phyloP scores from a whole-genome alignment of 23 tunicate species.

The Clavelina lepadiformis region DNA sequence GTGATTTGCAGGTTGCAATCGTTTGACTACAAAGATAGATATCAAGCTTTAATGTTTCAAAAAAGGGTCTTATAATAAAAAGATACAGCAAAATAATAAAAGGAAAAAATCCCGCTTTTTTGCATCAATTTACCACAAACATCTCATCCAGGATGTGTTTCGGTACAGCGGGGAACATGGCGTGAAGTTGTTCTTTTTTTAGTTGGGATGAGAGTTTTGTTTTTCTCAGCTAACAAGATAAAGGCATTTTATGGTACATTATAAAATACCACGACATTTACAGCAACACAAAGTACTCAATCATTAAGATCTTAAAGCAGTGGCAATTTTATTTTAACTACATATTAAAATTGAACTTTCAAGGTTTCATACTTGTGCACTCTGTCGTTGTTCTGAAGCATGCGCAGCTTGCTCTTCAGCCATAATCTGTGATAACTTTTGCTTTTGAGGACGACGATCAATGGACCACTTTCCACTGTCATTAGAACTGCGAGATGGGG shows the following conservation, averaged over 20 bases:
- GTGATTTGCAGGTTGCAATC: constrained; percentile 30
- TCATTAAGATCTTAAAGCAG: too few relatives aligned
- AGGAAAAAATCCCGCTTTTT: background rate
- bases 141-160: constrained; percentile 34
- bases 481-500: too few relatives aligned
- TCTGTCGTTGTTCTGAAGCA: constrained; percentile 21
- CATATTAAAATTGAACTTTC: too few relatives aligned
- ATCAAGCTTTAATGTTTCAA: background rate
- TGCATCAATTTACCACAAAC: constrained; percentile 11
- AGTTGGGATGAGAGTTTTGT: constrained; percentile 31
- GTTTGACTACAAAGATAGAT: constrained; percentile 24
- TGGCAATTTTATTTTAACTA: too few relatives aligned
- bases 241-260: too few relatives aligned
- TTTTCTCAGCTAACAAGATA: constrained; percentile 7
- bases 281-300: too few relatives aligned
- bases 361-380: constrained; percentile 5
- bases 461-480: constrained; percentile 17
- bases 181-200: constrained; percentile 38
- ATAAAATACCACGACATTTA: too few relatives aligned
- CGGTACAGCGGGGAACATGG: constrained; percentile 31
- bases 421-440: constrained; percentile 23
- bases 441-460: background rate
- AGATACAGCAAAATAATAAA: background rate
- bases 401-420: constrained; percentile 41
- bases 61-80: too few relatives aligned